These are phyloP conservation scores for Helarctos malayanus DNA, from an alignment of 2,797 vertebrate genomes.

Conservation along the genomic window DNA sequence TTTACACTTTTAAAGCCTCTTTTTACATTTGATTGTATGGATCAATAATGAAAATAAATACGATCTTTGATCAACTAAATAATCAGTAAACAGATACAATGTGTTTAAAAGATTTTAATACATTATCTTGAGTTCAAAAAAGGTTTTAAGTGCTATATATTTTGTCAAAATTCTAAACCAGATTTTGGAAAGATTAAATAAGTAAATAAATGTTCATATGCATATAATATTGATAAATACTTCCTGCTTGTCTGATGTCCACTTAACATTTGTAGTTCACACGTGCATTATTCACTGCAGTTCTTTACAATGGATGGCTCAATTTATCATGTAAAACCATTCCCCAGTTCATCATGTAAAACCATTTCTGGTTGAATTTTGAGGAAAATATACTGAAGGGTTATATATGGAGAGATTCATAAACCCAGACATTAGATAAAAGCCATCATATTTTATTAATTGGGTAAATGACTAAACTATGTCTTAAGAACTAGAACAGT, in stretches of 20 bases:
- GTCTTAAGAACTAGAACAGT: conserved; percentile 63
- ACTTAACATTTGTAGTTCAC: neutral
- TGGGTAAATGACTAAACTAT: conserved; percentile 41
- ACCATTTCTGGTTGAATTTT: conserved; percentile 41
- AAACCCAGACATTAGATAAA: conserved; percentile 63
- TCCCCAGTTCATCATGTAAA: neutral
- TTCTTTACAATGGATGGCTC: neutral
- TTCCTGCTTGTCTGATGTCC: neutral
- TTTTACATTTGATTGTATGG: neutral
- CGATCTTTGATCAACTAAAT: conserved; percentile 20
- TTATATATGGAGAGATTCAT: conserved; percentile 1
- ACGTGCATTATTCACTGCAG: neutral
- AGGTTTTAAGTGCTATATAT: neutral
- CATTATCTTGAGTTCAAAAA: neutral
- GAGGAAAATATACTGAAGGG: neutral
- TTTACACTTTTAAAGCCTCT: neutral
- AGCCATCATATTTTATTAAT: conserved; percentile 27
- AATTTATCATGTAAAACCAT: neutral
- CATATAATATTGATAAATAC: neutral
- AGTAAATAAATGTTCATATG: neutral
- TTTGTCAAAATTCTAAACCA: conserved; percentile 45
- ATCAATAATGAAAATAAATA: conserved; percentile 43
- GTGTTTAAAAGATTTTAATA: neutral
- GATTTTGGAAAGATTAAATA: conserved; percentile 15
- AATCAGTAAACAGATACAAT: conserved; percentile 2